Evolutionary conservation across 2,113 vertebrate genomes (phyloP).

Genomic region (Falco punctatus): DNA sequence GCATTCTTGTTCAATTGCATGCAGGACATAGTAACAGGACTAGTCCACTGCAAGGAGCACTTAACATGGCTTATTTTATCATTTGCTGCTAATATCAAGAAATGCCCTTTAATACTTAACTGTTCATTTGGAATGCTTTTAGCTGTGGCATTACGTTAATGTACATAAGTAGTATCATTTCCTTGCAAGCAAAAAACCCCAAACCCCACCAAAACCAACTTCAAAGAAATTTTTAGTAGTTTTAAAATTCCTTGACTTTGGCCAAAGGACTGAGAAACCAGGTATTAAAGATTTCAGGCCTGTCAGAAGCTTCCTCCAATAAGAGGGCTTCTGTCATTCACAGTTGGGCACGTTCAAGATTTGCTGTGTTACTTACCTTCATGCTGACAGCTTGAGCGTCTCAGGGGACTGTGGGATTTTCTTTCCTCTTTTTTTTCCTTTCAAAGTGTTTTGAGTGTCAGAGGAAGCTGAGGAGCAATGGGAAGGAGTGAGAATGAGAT

Average conservation of each 20-base stretch:
- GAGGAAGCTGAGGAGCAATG: constrained; percentile 26
- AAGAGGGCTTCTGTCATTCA: constrained; percentile 77
- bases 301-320: constrained; percentile 76
- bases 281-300: constrained; percentile 73
- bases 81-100: background rate
- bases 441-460: constrained; percentile 70
- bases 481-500: constrained; percentile 51
- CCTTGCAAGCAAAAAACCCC: background rate
- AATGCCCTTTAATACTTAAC: background rate
- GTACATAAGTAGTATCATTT: constrained; percentile 34
- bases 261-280: constrained; percentile 64
- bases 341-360: constrained; percentile 69
- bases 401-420: constrained; percentile 67
- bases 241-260: constrained; percentile 72
- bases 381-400: constrained; percentile 74
- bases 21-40: background rate
- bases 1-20: background rate
- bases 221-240: constrained; percentile 51
- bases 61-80: background rate
- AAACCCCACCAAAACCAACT: background rate
- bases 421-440: constrained; percentile 56
- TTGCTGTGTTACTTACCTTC: constrained; percentile 73
- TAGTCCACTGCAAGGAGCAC: background rate
- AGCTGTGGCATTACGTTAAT: constrained; percentile 1
- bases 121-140: constrained; percentile 45